phyloP scores from a whole-genome alignment of 2,888 invertebrate genomes.

The Clusia tigrina region DNA sequence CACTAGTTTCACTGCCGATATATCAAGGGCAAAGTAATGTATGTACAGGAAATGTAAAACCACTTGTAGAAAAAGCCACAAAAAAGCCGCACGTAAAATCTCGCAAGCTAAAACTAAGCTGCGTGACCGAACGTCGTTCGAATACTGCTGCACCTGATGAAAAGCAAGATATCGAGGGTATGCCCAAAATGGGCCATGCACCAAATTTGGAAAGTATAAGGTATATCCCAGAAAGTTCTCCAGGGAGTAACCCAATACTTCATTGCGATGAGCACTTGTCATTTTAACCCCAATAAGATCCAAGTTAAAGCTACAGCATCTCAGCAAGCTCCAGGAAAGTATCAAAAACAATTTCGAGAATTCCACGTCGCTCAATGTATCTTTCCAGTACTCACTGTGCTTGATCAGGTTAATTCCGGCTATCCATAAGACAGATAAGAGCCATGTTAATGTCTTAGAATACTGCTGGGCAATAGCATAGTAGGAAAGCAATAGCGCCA shows the following conservation, averaged over 20 bases:
- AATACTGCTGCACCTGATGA: not conserved
- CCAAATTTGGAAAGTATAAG: slow-evolving; percentile 83
- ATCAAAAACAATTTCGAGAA: slow-evolving; percentile 57
- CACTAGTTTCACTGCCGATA: slow-evolving; percentile 65
- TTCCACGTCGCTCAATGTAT: slow-evolving; percentile 52
- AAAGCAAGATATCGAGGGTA: slow-evolving; percentile 73
- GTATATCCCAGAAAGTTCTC: slow-evolving; percentile 75
- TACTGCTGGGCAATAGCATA: slow-evolving; percentile 40
- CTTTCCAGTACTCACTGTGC: slow-evolving; percentile 42
- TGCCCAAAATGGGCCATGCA: slow-evolving; percentile 83
- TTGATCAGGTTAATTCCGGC: slow-evolving; percentile 52
- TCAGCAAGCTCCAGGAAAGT: slow-evolving; percentile 74
- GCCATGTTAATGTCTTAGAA: slow-evolving; percentile 50
- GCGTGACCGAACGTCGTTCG: not conserved
- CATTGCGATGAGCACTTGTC: slow-evolving; percentile 69
- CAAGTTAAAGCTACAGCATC: slow-evolving; percentile 72
- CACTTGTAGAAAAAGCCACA: slow-evolving; percentile 76
- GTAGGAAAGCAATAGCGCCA: slow-evolving; percentile 47
- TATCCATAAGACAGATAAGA: slow-evolving; percentile 53
- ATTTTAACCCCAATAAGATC: slow-evolving; percentile 12
- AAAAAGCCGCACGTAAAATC: slow-evolving; percentile 70
- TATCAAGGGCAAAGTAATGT: slow-evolving; percentile 76
- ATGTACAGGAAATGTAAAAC: slow-evolving; percentile 83
- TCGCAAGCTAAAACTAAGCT: slow-evolving; percentile 39
- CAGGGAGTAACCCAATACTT: slow-evolving; percentile 64